These are phyloP conservation scores for Zoanthus solanderi DNA, from an alignment of 92 coral and sea anemone species.

Conservation along the genomic window DNA sequence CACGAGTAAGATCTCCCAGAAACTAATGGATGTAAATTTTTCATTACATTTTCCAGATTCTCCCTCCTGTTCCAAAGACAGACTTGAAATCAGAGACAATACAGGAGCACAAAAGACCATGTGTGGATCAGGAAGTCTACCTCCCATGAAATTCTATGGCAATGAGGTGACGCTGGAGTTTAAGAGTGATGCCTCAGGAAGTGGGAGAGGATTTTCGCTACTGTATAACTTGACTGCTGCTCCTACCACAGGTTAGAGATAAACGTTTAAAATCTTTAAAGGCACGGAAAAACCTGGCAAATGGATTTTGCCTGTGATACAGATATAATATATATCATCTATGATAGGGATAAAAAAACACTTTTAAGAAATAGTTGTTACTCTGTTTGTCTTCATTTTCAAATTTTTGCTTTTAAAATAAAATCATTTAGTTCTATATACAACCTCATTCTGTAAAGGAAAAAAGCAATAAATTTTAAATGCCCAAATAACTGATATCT, in stretches of 20 bases:
- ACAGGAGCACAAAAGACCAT: neutral
- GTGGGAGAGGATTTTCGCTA: conserved; percentile 9
- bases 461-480: too few species aligned
- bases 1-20: neutral
- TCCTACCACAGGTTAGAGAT: conserved; percentile 14
- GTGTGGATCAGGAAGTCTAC: neutral
- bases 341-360: too few species aligned
- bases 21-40: neutral
- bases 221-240: conserved; percentile 26
- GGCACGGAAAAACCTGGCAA: too few species aligned
- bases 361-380: too few species aligned
- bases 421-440: too few species aligned
- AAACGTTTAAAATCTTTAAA: too few species aligned
- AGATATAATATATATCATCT: too few species aligned
- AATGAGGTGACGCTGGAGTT: conserved; percentile 23
- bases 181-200: conserved; percentile 42
- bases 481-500: too few species aligned
- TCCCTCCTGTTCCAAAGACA: conserved; percentile 37
- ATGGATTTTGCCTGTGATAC: too few species aligned
- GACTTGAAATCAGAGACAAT: conserved; percentile 1
- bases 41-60: neutral
- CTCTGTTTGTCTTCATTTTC: too few species aligned
- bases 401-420: too few species aligned
- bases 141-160: conserved; percentile 10
- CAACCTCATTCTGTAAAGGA: too few species aligned